These are phyloP conservation scores for Anoplius nigerrimus DNA, from an alignment of 2,888 invertebrate genomes.

Conservation along the genomic window DNA sequence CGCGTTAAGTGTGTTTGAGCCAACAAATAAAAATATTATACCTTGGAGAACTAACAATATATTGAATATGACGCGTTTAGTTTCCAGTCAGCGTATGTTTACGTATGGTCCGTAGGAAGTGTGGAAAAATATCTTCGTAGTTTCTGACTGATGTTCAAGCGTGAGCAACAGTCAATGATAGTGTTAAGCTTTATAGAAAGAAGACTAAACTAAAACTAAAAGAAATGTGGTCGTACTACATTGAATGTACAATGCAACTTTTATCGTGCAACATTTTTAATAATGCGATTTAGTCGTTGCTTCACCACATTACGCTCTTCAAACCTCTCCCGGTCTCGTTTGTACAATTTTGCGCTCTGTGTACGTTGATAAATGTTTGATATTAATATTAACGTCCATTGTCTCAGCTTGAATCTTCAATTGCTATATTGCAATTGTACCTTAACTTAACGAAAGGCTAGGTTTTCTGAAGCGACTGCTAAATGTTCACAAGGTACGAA, in stretches of 20 bases:
- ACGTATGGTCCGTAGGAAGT: too few relatives aligned
- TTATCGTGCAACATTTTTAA: constrained; percentile 5
- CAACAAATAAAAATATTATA: too few relatives aligned
- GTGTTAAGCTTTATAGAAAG: too few relatives aligned
- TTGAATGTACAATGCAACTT: background rate
- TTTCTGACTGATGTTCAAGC: too few relatives aligned
- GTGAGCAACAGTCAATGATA: too few relatives aligned
- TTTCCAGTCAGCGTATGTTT: too few relatives aligned
- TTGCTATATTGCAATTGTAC: constrained; percentile 12
- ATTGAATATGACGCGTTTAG: too few relatives aligned
- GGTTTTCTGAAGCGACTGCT: constrained; percentile 11
- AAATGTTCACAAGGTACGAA: background rate
- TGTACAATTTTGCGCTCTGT: constrained; percentile 48
- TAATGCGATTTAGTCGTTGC: constrained; percentile 14
- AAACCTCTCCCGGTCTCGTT: constrained; percentile 25
- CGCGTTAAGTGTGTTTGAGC: too few relatives aligned
- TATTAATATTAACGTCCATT: constrained; percentile 44
- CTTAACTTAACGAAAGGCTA: constrained; percentile 1
- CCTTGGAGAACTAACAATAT: too few relatives aligned
- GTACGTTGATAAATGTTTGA: constrained; percentile 50
- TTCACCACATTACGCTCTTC: background rate
- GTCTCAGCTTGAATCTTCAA: constrained; percentile 27
- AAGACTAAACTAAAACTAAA: too few relatives aligned
- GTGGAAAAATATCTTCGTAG: too few relatives aligned
- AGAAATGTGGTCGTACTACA: too few relatives aligned